A percentile compares a stretch with the other conserved stretches of the same genome.
Conservation (phyloP, 2,888 invertebrate species). For the Hybos culiciformis region DNA sequence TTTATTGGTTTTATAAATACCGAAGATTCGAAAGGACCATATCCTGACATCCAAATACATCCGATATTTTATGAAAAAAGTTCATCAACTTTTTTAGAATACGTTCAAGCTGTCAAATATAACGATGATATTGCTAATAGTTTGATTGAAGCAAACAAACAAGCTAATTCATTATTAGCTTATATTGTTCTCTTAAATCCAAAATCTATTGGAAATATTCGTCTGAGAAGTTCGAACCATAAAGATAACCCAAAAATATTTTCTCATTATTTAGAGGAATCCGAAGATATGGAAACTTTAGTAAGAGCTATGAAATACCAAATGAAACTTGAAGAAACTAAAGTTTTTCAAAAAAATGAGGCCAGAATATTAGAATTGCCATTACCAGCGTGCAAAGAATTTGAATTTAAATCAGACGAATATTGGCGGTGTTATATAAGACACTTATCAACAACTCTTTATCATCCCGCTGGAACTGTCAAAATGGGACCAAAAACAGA, state of each 20-base stretch:
- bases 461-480: conserved; percentile 54
- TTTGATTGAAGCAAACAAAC: conserved; percentile 12
- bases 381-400: conserved; percentile 29
- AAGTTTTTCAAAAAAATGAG: not conserved
- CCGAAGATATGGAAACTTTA: conserved; percentile 32
- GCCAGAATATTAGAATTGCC: not conserved
- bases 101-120: conserved; percentile 19
- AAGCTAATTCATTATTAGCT: conserved; percentile 19
- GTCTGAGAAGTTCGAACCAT: conserved; percentile 39
- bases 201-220: conserved; percentile 36
- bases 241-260: conserved; percentile 40
- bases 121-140: conserved; percentile 15
- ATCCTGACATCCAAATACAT: conserved; percentile 37
- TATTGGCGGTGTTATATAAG: conserved; percentile 57
- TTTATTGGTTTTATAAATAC: conserved; percentile 39
- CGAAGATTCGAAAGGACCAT: conserved; percentile 20
- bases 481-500: conserved; percentile 54
- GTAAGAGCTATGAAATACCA: conserved; percentile 25
- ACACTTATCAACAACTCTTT: conserved; percentile 53
- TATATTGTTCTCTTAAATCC: conserved; percentile 28
- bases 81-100: conserved; percentile 12
- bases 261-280: conserved; percentile 40
- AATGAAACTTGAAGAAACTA: not conserved
- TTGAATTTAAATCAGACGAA: conserved; percentile 18
- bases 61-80: conserved; percentile 26